Conservation (phyloP, 2,888 invertebrate genomes). For the Augochlorella aurata region DNA sequence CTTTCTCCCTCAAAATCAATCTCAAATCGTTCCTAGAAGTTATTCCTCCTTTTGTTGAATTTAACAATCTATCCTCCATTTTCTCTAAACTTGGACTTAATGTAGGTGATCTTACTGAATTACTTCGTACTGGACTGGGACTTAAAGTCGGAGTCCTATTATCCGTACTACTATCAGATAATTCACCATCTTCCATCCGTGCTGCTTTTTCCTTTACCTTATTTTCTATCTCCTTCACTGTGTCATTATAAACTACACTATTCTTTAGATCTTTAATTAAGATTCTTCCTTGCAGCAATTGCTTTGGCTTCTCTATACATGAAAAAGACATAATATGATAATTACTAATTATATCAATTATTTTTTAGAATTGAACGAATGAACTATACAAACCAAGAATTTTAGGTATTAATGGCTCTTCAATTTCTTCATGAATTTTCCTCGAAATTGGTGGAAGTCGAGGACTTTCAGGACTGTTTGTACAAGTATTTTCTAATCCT, state of each 20-base stretch:
- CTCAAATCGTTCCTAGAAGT: constrained; percentile 75
- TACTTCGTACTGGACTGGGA: constrained; percentile 70
- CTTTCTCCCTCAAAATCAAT: constrained; percentile 75
- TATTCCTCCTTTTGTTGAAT: constrained; percentile 62
- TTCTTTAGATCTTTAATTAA: constrained; percentile 88
- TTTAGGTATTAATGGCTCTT: constrained; percentile 76
- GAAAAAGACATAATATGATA: constrained; percentile 6
- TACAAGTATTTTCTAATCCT: not conserved
- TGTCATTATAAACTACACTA: constrained; percentile 86
- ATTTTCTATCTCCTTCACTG: constrained; percentile 86
- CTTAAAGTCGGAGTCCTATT: constrained; percentile 78
- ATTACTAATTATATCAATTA: constrained; percentile 13
- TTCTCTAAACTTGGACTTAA: constrained; percentile 64
- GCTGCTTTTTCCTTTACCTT: constrained; percentile 85
- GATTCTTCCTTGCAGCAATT: constrained; percentile 84
- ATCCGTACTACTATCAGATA: constrained; percentile 81
- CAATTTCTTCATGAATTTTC: constrained; percentile 82
- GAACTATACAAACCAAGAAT: constrained; percentile 72
- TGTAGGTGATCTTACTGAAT: constrained; percentile 53
- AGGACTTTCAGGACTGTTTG: constrained; percentile 63
- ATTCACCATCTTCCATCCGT: constrained; percentile 86
- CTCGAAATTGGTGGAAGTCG: constrained; percentile 76
- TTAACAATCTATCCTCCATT: constrained; percentile 58
- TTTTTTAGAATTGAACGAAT: not conserved
- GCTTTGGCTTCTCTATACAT: constrained; percentile 75